A percentile compares a stretch with the other conserved stretches of the same genome.
These are phyloP conservation scores for Neodiprion fabricii DNA, from an alignment of 1,140 invertebrate species.

Conservation along the genomic window DNA sequence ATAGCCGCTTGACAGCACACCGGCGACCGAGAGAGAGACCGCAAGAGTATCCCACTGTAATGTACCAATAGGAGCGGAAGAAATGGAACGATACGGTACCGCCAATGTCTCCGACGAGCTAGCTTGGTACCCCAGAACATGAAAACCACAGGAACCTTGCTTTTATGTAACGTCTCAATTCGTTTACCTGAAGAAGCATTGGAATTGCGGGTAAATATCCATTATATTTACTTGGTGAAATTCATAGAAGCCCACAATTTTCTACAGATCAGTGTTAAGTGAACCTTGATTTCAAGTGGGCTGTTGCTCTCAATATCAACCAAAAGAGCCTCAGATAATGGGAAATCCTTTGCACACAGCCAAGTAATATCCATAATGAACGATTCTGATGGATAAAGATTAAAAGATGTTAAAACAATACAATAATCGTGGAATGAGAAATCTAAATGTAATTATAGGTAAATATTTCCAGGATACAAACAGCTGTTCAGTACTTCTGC, in stretches of 20 bases:
- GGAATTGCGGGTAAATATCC: not conserved
- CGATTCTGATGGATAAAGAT: not conserved
- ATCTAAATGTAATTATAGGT: constrained; percentile 31
- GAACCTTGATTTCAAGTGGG: not conserved
- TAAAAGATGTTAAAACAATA: not conserved
- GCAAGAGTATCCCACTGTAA: too few species aligned
- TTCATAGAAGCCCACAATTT: not conserved
- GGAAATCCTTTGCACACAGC: not conserved
- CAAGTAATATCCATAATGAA: not conserved
- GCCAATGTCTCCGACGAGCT: too few species aligned
- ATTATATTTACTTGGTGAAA: not conserved
- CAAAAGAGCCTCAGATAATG: not conserved
- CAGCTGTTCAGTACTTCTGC: constrained; percentile 70
- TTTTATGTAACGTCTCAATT: not conserved
- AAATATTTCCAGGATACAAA: constrained; percentile 40
- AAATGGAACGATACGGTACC: not conserved
- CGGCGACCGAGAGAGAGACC: not conserved
- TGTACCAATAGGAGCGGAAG: not conserved
- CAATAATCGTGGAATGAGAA: not conserved
- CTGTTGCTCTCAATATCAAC: not conserved
- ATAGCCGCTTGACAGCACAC: not conserved
- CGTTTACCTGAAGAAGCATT: not conserved
- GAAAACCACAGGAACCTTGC: too few species aligned
- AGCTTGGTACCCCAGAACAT: too few species aligned
- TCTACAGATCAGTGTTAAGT: not conserved